Percentiles rank a stretch among this genome's conserved stretches.
These are phyloP conservation scores for Cheilinus undulatus DNA, from an alignment of 2,113 vertebrate genomes.

Conservation along the genomic window DNA sequence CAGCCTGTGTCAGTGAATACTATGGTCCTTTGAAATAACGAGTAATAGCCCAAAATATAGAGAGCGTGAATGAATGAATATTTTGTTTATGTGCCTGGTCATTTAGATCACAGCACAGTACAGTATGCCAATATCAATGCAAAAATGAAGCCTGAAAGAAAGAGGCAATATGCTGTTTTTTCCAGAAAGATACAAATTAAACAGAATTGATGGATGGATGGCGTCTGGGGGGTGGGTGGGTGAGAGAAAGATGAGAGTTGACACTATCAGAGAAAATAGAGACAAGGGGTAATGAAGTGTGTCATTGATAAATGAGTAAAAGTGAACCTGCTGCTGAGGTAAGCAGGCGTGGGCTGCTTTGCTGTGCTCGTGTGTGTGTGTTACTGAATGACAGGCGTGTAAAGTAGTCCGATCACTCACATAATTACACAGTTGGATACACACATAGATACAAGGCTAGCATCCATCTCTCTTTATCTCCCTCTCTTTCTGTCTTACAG, in stretches of 20 bases:
- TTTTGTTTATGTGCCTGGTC: no score
- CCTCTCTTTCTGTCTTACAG: no score
- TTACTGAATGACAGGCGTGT: conserved; percentile 58
- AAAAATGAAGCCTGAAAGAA: not conserved
- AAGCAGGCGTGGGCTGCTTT: conserved; percentile 34
- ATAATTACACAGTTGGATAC: conserved; percentile 56
- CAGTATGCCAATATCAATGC: no score
- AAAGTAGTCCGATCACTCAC: conserved; percentile 60
- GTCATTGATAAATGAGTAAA: conserved; percentile 55
- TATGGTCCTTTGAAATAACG: not conserved
- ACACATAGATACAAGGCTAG: conserved; percentile 11
- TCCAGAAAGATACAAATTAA: not conserved
- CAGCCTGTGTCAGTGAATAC: no score
- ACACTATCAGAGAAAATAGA: conserved; percentile 27
- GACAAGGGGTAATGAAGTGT: conserved; percentile 59
- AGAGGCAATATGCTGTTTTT: not conserved
- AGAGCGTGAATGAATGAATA: no score
- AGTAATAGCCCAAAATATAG: not conserved
- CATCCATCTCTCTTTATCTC: conserved; percentile 2
- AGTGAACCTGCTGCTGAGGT: conserved; percentile 55
- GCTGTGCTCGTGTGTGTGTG: conserved; percentile 30
- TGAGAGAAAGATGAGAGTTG: conserved; percentile 22
- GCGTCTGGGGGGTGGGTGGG: no score
- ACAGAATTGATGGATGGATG: not conserved
- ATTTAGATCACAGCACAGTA: no score